Conservation (phyloP, 2,113 vertebrate species). For the Carassius carassius region DNA sequence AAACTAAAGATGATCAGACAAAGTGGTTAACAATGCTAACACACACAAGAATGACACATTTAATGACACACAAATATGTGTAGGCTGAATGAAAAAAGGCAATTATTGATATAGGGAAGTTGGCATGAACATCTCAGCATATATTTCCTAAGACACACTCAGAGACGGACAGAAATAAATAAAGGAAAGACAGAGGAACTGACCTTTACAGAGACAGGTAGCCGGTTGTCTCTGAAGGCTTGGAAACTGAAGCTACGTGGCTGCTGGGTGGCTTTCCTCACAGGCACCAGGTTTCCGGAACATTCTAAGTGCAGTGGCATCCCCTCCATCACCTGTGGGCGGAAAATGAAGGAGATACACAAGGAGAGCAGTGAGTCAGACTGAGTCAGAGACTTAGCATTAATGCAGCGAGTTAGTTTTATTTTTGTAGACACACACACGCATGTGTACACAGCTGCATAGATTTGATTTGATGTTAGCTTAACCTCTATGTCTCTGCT, state of each 20-base stretch:
- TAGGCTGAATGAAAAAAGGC: neutral
- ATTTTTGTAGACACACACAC: neutral
- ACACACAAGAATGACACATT: slow-evolving; percentile 39
- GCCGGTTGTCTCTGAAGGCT: slow-evolving; percentile 92
- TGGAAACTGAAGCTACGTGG: slow-evolving; percentile 94
- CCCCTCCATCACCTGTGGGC: slow-evolving; percentile 89
- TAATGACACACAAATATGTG: slow-evolving; percentile 12
- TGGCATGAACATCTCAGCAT: neutral
- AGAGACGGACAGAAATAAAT: slow-evolving; percentile 17
- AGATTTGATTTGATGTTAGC: slow-evolving; percentile 23
- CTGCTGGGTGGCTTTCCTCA: slow-evolving; percentile 90
- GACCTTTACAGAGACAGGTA: slow-evolving; percentile 95
- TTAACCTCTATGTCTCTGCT: slow-evolving; percentile 96
- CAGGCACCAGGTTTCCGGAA: slow-evolving; percentile 91
- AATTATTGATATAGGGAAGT: neutral
- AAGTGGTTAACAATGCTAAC: slow-evolving; percentile 4
- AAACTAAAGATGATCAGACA: slow-evolving; percentile 13
- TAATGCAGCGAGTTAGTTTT: slow-evolving; percentile 17
- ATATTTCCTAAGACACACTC: neutral
- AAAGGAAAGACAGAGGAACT: slow-evolving; percentile 6
- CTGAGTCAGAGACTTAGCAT: slow-evolving; percentile 31
- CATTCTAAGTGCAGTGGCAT: slow-evolving; percentile 92
- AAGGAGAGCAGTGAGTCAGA: slow-evolving; percentile 22
- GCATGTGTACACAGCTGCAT: neutral
- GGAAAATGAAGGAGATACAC: neutral